phyloP scores from a whole-genome alignment of 2,113 vertebrate species.

The Ceyx melanurus region DNA sequence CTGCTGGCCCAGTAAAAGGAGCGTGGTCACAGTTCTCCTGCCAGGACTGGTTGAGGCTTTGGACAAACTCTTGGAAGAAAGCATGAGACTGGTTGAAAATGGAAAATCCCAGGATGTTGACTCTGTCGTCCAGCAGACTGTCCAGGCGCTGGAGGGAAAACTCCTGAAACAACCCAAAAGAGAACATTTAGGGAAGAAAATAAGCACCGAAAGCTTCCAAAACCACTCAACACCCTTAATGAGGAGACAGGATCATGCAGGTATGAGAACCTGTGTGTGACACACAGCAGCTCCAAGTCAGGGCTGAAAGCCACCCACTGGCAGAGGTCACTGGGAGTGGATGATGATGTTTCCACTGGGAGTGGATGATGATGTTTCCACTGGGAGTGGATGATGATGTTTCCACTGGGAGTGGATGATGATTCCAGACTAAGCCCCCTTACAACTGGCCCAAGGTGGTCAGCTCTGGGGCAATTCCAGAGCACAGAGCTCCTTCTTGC shows the following conservation, averaged over 20 bases:
- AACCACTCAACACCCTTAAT: background rate
- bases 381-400: no score
- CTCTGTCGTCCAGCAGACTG: slow-evolving; percentile 84
- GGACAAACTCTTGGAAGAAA: slow-evolving; percentile 93
- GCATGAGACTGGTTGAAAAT: slow-evolving; percentile 95
- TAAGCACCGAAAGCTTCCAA: background rate
- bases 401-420: background rate
- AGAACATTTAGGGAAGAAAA: slow-evolving; percentile 36
- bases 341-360: background rate
- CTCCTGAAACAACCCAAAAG: slow-evolving; percentile 77
- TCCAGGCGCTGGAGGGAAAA: slow-evolving; percentile 92
- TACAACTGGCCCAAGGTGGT: background rate
- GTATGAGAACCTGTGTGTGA: background rate
- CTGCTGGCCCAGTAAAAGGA: slow-evolving; percentile 92
- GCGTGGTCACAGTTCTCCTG: slow-evolving; percentile 98
- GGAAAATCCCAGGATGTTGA: slow-evolving; percentile 95
- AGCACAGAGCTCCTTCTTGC: background rate
- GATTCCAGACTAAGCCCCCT: background rate
- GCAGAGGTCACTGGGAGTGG: background rate
- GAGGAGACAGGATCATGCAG: background rate
- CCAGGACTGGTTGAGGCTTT: slow-evolving; percentile 97
- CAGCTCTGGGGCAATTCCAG: background rate
- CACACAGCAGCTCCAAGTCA: background rate
- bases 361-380: background rate
- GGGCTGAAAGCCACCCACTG: background rate